Conservation (phyloP, 2,797 vertebrate genomes). For the Cuniculus paca region DNA sequence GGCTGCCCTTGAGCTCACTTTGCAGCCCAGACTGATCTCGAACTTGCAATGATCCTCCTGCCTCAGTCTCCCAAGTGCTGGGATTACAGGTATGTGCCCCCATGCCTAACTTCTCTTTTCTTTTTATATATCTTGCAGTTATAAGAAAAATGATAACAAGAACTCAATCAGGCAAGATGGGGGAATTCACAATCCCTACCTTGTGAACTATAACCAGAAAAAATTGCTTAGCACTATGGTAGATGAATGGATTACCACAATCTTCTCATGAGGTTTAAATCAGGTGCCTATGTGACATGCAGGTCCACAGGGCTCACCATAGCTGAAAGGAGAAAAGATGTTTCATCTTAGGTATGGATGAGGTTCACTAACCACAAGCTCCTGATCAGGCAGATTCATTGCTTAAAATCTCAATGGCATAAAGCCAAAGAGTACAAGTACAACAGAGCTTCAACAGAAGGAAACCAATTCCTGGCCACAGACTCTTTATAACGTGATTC, state of each 20-base stretch:
- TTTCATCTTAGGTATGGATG: not conserved
- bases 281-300: not conserved
- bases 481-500: not conserved
- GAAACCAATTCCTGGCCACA: not conserved
- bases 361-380: not conserved
- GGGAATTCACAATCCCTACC: not conserved
- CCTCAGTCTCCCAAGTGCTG: no score
- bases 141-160: not conserved
- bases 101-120: not conserved
- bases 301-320: not conserved
- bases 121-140: not conserved
- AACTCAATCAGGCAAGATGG: not conserved
- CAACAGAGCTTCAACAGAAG: not conserved
- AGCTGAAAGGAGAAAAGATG: not conserved
- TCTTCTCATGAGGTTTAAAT: not conserved
- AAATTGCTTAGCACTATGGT: not conserved
- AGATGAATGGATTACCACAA: not conserved
- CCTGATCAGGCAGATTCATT: not conserved
- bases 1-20: no score
- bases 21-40: no score
- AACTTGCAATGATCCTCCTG: no score
- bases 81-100: no score
- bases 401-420: constrained; percentile 16
- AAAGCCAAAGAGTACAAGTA: not conserved
- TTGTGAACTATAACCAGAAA: not conserved